Evolutionary conservation across 2,797 vertebrate species (phyloP).

Genomic region (Geotrypetes seraphini): DNA sequence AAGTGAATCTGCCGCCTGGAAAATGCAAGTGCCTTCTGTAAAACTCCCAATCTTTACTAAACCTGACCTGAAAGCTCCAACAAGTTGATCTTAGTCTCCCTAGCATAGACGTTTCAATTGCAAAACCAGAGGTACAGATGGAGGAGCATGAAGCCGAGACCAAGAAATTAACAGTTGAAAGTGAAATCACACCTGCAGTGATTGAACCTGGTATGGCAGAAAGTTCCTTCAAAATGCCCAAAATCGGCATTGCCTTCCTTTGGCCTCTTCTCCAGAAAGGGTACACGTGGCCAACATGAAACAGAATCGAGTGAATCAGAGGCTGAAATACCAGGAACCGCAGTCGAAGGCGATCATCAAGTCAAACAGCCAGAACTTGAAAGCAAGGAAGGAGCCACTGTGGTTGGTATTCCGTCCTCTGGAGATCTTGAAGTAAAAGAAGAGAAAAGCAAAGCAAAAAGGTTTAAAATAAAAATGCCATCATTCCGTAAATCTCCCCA

Average conservation of each 20-base stretch:
- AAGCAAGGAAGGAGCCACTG: conserved; percentile 7
- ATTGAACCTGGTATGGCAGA: conserved; percentile 4
- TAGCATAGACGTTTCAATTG: not conserved
- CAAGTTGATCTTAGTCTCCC: not conserved
- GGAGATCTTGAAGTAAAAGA: conserved; percentile 16
- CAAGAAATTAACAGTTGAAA: not conserved
- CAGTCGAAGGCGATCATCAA: conserved; percentile 17
- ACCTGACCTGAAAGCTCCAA: not conserved
- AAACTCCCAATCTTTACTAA: conserved; percentile 3
- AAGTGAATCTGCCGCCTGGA: not conserved
- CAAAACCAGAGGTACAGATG: not conserved
- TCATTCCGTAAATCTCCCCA: conserved; percentile 19
- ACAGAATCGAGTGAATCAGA: conserved; percentile 10
- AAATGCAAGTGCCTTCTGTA: conserved; percentile 6
- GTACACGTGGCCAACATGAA: conserved; percentile 14
- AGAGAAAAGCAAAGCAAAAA: conserved; percentile 28
- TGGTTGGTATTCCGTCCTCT: conserved; percentile 5
- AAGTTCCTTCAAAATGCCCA: conserved; percentile 40
- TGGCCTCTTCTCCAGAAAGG: conserved; percentile 24
- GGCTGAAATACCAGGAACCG: not conserved
- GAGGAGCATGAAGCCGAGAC: not conserved
- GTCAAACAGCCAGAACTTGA: not conserved
- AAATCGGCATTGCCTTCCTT: conserved; percentile 35
- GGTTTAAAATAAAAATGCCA: conserved; percentile 30
- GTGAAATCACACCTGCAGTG: not conserved